Evolutionary conservation across 1,140 invertebrate genomes (phyloP).

Genomic region (Magallana ariakensis): DNA sequence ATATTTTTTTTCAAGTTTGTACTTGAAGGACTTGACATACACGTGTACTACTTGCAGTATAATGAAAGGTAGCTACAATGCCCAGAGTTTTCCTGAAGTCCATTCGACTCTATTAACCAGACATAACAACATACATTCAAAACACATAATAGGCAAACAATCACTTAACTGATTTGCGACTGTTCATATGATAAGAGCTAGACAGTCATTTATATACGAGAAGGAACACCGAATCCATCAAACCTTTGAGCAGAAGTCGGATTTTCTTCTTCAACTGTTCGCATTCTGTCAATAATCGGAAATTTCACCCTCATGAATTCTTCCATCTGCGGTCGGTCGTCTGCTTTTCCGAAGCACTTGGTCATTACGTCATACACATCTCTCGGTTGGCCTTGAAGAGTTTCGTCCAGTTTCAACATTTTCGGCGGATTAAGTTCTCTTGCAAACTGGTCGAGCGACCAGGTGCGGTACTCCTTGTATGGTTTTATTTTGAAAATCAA

Average conservation of each 20-base stretch:
- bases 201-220: too few relatives aligned
- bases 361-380: neutral
- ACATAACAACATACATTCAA: too few relatives aligned
- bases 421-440: constrained; percentile 53
- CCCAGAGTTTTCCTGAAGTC: too few relatives aligned
- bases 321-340: neutral
- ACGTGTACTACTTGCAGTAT: too few relatives aligned
- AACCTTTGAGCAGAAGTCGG: neutral
- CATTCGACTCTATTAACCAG: too few relatives aligned
- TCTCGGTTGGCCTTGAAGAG: neutral
- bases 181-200: too few relatives aligned
- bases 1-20: too few relatives aligned
- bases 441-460: constrained; percentile 58
- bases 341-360: constrained; percentile 32
- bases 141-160: too few relatives aligned
- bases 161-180: too few relatives aligned
- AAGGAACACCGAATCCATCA: neutral
- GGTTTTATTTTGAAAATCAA: constrained; percentile 44
- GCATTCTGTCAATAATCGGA: neutral
- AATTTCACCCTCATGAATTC: neutral
- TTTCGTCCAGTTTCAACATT: constrained; percentile 54
- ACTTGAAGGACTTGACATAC: too few relatives aligned
- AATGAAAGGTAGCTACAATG: too few relatives aligned
- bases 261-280: neutral
- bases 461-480: constrained; percentile 52